Percentiles rank a stretch among this genome's conserved stretches.
phyloP scores from a whole-genome alignment of 1,140 invertebrate genomes.

The Diorhabda elongata region DNA sequence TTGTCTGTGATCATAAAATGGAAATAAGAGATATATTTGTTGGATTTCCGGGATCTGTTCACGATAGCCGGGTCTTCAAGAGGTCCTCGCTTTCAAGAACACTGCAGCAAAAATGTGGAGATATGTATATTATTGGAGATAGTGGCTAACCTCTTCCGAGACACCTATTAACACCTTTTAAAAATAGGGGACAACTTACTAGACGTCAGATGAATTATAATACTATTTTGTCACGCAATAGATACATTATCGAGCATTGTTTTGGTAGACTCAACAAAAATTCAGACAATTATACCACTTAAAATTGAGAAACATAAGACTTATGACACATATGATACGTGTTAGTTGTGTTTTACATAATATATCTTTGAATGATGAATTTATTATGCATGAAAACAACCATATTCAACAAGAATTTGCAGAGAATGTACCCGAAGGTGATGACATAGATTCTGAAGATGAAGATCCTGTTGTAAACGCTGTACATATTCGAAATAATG shows the following conservation, averaged over 20 bases:
- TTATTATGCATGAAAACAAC: not conserved
- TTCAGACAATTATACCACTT: slow-evolving; percentile 24
- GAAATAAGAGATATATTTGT: slow-evolving; percentile 33
- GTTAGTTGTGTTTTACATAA: slow-evolving; percentile 10
- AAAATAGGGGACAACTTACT: slow-evolving; percentile 20
- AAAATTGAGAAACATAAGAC: slow-evolving; percentile 21
- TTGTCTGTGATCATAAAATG: slow-evolving; percentile 29
- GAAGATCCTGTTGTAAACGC: not conserved
- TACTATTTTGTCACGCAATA: slow-evolving; percentile 17
- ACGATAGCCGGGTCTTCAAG: slow-evolving; percentile 32
- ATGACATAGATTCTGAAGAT: slow-evolving; percentile 5
- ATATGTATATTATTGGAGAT: slow-evolving; percentile 29
- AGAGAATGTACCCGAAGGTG: slow-evolving; percentile 4
- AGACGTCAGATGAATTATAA: slow-evolving; percentile 21
- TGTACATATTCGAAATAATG: not conserved
- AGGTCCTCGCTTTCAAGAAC: slow-evolving; percentile 22
- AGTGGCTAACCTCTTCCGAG: slow-evolving; percentile 28
- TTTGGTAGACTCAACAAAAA: slow-evolving; percentile 25
- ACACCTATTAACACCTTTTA: slow-evolving; percentile 24
- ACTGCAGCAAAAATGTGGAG: slow-evolving; percentile 30
- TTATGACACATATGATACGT: slow-evolving; percentile 8
- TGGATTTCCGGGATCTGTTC: slow-evolving; percentile 34
- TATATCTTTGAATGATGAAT: slow-evolving; percentile 8
- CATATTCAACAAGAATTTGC: slow-evolving; percentile 1
- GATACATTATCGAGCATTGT: slow-evolving; percentile 26